Conservation (phyloP, 2,113 vertebrate species). For the Hemibagrus wyckioides region DNA sequence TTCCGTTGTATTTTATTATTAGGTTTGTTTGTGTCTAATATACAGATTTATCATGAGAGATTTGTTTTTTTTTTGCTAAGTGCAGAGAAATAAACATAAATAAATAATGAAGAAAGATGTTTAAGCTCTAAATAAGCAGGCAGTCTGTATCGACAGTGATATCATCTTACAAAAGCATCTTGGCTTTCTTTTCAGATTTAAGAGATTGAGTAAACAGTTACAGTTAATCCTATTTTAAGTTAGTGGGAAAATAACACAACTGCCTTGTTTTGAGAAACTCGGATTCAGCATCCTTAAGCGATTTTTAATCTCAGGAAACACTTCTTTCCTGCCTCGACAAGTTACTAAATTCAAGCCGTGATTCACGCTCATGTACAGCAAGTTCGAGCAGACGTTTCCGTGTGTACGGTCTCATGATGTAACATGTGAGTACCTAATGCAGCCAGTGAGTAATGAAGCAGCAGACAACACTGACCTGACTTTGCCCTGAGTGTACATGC, state of each 20-base stretch:
- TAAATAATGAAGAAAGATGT: not conserved
- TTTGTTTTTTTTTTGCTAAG: not conserved
- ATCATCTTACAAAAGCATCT: not conserved
- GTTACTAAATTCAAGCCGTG: slow-evolving; percentile 30
- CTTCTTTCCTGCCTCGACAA: slow-evolving; percentile 35
- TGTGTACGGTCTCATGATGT: slow-evolving; percentile 40
- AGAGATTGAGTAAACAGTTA: not conserved
- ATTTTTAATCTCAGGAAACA: slow-evolving; percentile 37
- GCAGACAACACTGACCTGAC: slow-evolving; percentile 23
- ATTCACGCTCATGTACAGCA: slow-evolving; percentile 40
- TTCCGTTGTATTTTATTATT: not conserved
- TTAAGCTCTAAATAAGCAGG: not conserved
- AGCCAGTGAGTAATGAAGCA: slow-evolving; percentile 29
- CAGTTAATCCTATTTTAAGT: slow-evolving; percentile 6
- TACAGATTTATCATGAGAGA: not conserved
- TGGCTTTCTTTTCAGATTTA: not conserved
- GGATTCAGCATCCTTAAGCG: not conserved
- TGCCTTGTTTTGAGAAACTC: slow-evolving; percentile 10
- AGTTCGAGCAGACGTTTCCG: slow-evolving; percentile 40
- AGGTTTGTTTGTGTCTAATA: not conserved
- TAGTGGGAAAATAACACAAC: not conserved
- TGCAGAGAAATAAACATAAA: not conserved
- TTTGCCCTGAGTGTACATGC: not conserved
- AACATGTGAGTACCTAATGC: slow-evolving; percentile 39
- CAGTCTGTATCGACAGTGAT: not conserved